A percentile compares a stretch with the other conserved stretches of the same genome.
Evolutionary conservation across 2,888 invertebrate genomes (phyloP).

Genomic region (Ochlodes sylvanus): DNA sequence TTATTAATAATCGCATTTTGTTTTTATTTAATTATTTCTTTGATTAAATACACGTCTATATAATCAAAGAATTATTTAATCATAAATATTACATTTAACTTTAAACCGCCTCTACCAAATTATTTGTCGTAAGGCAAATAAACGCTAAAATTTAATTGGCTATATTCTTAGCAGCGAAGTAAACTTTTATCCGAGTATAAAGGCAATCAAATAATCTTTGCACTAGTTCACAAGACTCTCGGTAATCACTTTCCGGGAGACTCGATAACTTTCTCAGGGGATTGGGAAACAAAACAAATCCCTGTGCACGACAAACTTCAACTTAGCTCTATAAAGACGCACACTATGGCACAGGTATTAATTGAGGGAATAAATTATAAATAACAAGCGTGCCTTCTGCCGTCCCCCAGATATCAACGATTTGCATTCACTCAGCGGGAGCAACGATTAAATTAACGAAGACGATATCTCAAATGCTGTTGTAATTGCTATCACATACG

Average conservation of each 20-base stretch:
- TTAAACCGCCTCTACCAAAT: not conserved
- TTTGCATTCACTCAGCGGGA: constrained; percentile 35
- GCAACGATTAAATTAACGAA: constrained; percentile 22
- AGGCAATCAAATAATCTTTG: constrained; percentile 26
- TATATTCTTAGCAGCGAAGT: constrained; percentile 41
- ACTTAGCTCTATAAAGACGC: constrained; percentile 47
- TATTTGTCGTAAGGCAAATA: no score
- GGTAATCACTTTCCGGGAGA: constrained; percentile 38
- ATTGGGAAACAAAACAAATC: constrained; percentile 38
- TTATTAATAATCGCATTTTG: no score
- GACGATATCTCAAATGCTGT: constrained; percentile 20
- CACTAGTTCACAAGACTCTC: constrained; percentile 21
- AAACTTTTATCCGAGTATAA: constrained; percentile 18
- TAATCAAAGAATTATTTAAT: no score
- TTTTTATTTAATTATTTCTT: no score
- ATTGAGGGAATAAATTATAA: constrained; percentile 79
- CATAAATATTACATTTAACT: not conserved
- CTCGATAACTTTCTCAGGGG: constrained; percentile 39
- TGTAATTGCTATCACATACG: not conserved
- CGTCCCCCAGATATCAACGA: constrained; percentile 46
- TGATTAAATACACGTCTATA: no score
- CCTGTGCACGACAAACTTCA: constrained; percentile 36
- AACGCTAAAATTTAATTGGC: not conserved
- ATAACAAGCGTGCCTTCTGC: constrained; percentile 57
- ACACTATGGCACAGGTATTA: constrained; percentile 58